These are phyloP conservation scores for Drosophila paramelanica DNA, from an alignment of 2,888 invertebrate species.

Conservation along the genomic window DNA sequence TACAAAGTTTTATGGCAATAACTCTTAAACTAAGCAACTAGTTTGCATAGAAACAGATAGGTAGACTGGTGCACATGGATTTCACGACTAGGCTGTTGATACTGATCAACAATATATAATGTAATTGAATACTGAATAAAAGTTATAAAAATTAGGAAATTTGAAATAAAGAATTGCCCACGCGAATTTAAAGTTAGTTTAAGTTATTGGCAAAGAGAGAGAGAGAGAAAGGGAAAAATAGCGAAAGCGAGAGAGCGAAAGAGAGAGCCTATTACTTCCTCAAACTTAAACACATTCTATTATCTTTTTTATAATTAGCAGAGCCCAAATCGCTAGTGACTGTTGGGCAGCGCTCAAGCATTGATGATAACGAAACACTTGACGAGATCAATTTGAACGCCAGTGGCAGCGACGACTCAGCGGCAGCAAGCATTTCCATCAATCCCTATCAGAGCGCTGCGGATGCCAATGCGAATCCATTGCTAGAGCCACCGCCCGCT, in stretches of 20 bases:
- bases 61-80: too few relatives aligned
- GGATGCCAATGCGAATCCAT: constrained; percentile 77
- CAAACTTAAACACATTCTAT: neutral
- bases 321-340: constrained; percentile 83
- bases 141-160: neutral
- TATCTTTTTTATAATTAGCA: constrained; percentile 48
- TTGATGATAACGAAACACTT: constrained; percentile 86
- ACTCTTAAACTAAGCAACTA: too few relatives aligned
- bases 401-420: constrained; percentile 69
- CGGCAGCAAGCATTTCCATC: constrained; percentile 17
- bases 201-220: neutral
- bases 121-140: neutral
- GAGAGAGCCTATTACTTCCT: constrained; percentile 11
- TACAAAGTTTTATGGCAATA: too few relatives aligned
- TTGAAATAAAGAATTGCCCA: neutral
- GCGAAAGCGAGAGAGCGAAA: neutral
- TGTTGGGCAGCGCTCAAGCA: constrained; percentile 79
- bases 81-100: too few relatives aligned
- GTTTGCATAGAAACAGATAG: too few relatives aligned
- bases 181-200: constrained; percentile 7
- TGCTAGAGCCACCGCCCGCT: constrained; percentile 64
- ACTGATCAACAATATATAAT: too few relatives aligned
- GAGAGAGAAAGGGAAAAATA: neutral
- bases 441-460: constrained; percentile 36
- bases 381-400: constrained; percentile 86